Base-by-base conservation (phyloP, 23 tunicate species). In the Trididemnum clinides region DNA sequence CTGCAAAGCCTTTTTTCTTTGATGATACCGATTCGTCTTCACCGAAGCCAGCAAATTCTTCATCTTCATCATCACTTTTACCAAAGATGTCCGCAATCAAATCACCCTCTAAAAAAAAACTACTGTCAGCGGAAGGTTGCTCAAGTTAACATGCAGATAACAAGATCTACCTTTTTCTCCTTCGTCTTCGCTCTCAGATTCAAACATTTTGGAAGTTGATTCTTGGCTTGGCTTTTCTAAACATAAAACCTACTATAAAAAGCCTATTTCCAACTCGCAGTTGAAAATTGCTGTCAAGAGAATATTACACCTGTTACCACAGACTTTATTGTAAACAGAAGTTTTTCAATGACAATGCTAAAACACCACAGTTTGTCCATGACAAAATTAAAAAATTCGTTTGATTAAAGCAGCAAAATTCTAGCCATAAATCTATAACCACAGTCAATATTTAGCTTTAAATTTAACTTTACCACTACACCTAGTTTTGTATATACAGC, bases 31-130 rank as follows among this genome's bases (percentile, higher is more conserved):
- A 64, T 34, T 92, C 97, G 32, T 94, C 98, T 57, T 59, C 82
- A 32, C 91, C 98, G 50, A 89, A 89, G 28, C 98, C 98, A 30
- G 88, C 70, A 50, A 89, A 89, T 74, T 89, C 93, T 75, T 94
- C 98, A 50, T 89, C 89, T 73, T 94, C 98, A 85, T 92, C 97
- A 70, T 89, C 94, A 65, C 98, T 94, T 33, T 89, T 86, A 15
- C 98, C 98, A 75, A 94, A 94, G 57, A 94, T 94, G 54, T 89
- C 98, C 33, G 89, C 89, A 27, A 92, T 87, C 54, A 92, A 76
- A 83, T 92, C 84, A n/a, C 94, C 94, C 64, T 66, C 75, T 66
- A n/a, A 5, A 59, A 59, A 59, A 59, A 59, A 59, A 59, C 10
- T 7, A 44, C 10, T 10, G 15, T 44, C 15, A 44, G 15, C 15